Evolutionary conservation across 2,113 vertebrate species (phyloP), one percentile per base, ranked within the genome.

Genomic region (Phalacrocorax brasilianus): DNA sequence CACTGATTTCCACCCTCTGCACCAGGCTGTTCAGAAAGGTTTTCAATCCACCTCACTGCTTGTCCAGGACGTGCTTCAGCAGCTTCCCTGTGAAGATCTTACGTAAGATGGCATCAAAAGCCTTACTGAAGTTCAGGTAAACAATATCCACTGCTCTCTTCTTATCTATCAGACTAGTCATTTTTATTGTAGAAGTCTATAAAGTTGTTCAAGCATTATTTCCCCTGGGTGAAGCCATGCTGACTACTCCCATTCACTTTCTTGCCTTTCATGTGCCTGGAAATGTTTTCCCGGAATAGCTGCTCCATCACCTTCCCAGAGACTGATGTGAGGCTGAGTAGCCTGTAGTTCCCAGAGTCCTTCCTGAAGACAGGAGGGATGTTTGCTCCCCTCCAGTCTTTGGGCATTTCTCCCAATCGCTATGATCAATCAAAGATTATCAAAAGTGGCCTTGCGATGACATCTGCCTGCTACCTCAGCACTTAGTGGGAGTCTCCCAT

Each of bases 381-480:
- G 22, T 61, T 76, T 35, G 2, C 11, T 88, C 66, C 82, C 40
- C n/a, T 72, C 21, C 15, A 30, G 45, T 44, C 14, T 73, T 84
- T 1, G 2, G n/a, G 23, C 22, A 18, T 19, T 77, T 89, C 12
- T 81, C 9, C 30, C 22, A 21, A 0, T 9, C 45, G 5, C 44
- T 23, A 24, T 10, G 6, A 63, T 50, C 6, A 18, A 52, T 23
- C n/a, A 56, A 30, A 20, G 45, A 47, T 52, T n/a, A 50, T 32
- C 15, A 22, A 5, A 74, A 74, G 9, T 26, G 35, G 12, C 32
- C 21, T 71, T 0, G 0, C 2, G 5, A 32, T 61, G 35, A n/a
- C 20, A 23, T n/a, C 10, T 40, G 11, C 17, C 6, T 23, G 5
- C 23, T 77, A 10, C 53, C 23, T 91, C 7, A 20, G 40, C 17